Evolutionary conservation across 2,797 vertebrate genomes (phyloP).

Genomic region (Poliocrania exsul): DNA sequence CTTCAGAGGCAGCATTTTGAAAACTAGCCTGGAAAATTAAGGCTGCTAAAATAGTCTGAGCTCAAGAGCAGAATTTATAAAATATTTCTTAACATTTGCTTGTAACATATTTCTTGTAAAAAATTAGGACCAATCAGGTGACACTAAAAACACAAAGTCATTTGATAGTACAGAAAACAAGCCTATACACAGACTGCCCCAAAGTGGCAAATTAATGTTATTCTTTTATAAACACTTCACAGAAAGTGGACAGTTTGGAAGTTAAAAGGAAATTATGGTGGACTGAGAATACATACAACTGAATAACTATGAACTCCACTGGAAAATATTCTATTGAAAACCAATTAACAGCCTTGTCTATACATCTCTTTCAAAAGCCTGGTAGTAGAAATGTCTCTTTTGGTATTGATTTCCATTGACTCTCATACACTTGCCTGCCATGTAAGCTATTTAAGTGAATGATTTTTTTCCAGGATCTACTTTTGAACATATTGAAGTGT

Average conservation of each 20-base stretch:
- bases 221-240: not conserved
- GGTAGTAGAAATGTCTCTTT: constrained; percentile 27
- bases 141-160: not conserved
- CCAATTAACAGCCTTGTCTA: constrained; percentile 37
- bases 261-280: not conserved
- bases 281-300: not conserved
- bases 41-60: not conserved
- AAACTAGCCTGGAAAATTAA: not conserved
- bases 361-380: constrained; percentile 30
- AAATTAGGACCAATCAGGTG: not conserved
- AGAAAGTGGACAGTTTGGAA: not conserved
- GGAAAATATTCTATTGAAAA: constrained; percentile 22
- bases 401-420: constrained; percentile 62
- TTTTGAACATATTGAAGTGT: constrained; percentile 8
- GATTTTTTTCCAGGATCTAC: constrained; percentile 10
- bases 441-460: constrained; percentile 51
- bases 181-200: not conserved
- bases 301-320: constrained; percentile 7
- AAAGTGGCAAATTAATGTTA: not conserved
- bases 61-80: not conserved
- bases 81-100: not conserved
- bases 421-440: constrained; percentile 34
- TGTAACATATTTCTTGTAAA: not conserved
- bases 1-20: not conserved
- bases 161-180: not conserved